Evolutionary conservation across 2,797 vertebrate species (phyloP).

Genomic region (Sandelia bainsii): DNA sequence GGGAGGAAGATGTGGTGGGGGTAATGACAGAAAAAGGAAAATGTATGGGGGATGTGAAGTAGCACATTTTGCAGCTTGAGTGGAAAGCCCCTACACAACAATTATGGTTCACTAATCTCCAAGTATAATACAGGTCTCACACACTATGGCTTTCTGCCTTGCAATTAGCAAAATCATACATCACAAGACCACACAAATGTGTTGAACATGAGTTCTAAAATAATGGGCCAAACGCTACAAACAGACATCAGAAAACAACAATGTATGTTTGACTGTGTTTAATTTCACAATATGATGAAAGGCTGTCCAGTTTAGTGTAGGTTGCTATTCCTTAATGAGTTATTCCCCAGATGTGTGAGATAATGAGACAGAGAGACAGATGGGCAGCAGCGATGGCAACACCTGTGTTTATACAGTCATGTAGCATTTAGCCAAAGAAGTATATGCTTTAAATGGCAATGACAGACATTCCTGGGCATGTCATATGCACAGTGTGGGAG

Average conservation of each 20-base stretch:
- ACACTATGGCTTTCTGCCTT: slow-evolving; percentile 56
- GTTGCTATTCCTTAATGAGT: neutral
- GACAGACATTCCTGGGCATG: slow-evolving; percentile 43
- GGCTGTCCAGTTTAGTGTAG: neutral
- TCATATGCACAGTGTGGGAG: slow-evolving; percentile 52
- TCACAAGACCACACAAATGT: slow-evolving; percentile 44
- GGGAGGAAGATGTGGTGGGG: neutral
- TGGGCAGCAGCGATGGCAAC: slow-evolving; percentile 49
- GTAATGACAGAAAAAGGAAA: slow-evolving; percentile 36
- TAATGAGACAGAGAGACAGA: slow-evolving; percentile 58
- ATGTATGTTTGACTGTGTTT: slow-evolving; percentile 1
- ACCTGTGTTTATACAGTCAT: slow-evolving; percentile 62
- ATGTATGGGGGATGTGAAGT: slow-evolving; percentile 56
- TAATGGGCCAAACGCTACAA: slow-evolving; percentile 25
- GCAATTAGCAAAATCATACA: slow-evolving; percentile 67
- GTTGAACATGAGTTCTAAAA: slow-evolving; percentile 48
- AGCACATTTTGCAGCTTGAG: slow-evolving; percentile 59
- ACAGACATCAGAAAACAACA: slow-evolving; percentile 3
- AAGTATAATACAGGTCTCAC: slow-evolving; percentile 68
- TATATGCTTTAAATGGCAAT: slow-evolving; percentile 37
- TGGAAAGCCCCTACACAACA: slow-evolving; percentile 68
- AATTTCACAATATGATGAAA: neutral
- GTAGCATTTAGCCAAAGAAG: slow-evolving; percentile 51
- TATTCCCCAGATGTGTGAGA: slow-evolving; percentile 35
- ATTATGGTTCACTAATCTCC: slow-evolving; percentile 71